Conservation (phyloP, 2,797 vertebrate species). For the Ctenochaetus hawaiiensis region DNA sequence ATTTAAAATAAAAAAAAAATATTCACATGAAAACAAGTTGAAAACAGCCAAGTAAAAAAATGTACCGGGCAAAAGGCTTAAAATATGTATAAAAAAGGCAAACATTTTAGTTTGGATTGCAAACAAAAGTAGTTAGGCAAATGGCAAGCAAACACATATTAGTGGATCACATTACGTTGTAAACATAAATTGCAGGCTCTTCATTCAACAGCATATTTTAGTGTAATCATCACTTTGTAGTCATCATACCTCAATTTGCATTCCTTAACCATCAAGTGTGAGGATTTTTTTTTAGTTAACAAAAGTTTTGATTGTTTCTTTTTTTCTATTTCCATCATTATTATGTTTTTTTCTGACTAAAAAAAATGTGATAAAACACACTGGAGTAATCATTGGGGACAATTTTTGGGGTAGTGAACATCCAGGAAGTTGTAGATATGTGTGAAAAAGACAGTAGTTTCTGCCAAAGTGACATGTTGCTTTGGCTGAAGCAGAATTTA, state of each 20-base stretch:
- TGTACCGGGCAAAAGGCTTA: slow-evolving; percentile 46
- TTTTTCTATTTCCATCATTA: background rate
- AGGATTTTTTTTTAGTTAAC: slow-evolving; percentile 2
- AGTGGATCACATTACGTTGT: slow-evolving; percentile 64
- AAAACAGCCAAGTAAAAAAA: slow-evolving; percentile 62
- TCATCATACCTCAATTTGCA: slow-evolving; percentile 10
- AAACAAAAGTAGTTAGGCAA: slow-evolving; percentile 49
- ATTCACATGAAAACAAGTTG: slow-evolving; percentile 69
- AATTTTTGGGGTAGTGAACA: slow-evolving; percentile 10
- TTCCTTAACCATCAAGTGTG: slow-evolving; percentile 12
- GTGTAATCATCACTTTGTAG: slow-evolving; percentile 49
- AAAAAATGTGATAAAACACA: slow-evolving; percentile 8
- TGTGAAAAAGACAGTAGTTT: slow-evolving; percentile 10
- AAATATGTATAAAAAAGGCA: slow-evolving; percentile 40
- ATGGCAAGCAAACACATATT: slow-evolving; percentile 51
- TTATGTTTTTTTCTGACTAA: background rate
- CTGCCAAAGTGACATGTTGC: slow-evolving; percentile 19
- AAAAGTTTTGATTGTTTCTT: background rate
- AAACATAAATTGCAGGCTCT: slow-evolving; percentile 91
- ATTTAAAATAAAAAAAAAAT: slow-evolving; percentile 57
- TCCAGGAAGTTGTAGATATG: background rate
- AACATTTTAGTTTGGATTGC: slow-evolving; percentile 42
- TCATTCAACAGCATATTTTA: slow-evolving; percentile 72
- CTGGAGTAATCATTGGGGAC: background rate
- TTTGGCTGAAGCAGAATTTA: slow-evolving; percentile 23